A percentile compares a stretch with the other conserved stretches of the same genome.
phyloP scores from a whole-genome alignment of 2,113 vertebrate species.

The Picathartes gymnocephalus region DNA sequence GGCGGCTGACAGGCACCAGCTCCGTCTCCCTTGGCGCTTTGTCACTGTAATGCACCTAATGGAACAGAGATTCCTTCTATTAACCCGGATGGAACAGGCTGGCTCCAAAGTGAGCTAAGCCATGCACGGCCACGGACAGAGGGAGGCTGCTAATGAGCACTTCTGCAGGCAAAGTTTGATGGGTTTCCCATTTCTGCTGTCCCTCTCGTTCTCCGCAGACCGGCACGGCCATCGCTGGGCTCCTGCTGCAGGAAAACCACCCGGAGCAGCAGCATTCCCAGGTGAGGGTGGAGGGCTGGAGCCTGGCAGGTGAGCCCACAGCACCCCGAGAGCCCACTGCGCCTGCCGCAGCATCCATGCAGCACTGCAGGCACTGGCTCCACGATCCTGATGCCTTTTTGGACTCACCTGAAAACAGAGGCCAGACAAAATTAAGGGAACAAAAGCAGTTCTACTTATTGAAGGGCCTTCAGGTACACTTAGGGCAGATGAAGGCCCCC shows the following conservation, averaged over 20 bases:
- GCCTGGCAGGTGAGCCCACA: neutral
- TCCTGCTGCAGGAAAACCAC: neutral
- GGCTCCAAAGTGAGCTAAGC: neutral
- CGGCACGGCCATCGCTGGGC: rapidly evolving
- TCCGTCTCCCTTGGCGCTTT: slow-evolving; percentile 33
- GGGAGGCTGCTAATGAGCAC: neutral
- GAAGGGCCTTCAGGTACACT: neutral
- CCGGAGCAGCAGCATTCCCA: rapidly evolving
- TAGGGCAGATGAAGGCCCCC: neutral
- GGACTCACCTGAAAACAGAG: neutral
- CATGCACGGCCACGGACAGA: neutral
- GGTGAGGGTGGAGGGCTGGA: rapidly evolving
- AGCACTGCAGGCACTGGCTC: neutral
- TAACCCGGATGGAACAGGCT: slow-evolving; percentile 24
- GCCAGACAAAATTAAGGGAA: neutral
- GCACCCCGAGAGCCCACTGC: neutral
- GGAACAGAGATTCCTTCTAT: slow-evolving; percentile 51
- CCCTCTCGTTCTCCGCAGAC: rapidly evolving
- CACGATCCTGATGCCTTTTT: neutral
- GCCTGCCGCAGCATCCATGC: rapidly evolving
- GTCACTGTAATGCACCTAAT: slow-evolving; percentile 64
- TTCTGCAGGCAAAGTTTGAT: neutral
- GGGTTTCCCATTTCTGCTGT: neutral
- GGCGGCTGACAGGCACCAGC: slow-evolving; percentile 72
- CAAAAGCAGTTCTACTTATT: neutral